Evolutionary conservation across 2,113 vertebrate species (phyloP), one percentile per base, ranked within the genome.

Genomic region (Catharus bicknelli): DNA sequence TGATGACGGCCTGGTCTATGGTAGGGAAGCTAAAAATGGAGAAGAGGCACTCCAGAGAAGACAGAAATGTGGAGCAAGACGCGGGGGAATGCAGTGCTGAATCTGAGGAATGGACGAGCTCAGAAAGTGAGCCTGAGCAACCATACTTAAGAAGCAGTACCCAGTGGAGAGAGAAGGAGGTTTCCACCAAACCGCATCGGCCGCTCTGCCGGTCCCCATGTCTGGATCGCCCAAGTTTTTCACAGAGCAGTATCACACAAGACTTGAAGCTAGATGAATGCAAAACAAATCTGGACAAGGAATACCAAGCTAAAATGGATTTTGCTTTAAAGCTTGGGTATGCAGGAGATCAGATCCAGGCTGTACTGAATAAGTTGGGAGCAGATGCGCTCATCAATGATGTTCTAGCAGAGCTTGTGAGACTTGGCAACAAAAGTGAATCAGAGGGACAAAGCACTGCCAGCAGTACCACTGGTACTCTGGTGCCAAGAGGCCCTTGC

Each of bases 281-380:
- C 34, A 95, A 96, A 92, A 83, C 95, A 25, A 95, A 96, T 86
- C 88, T 98, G 55, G 98, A 98, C 87, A 98, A 98, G 85, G 98
- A 99, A 88, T 99, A 99, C 92, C 99, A 99, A 96, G 98, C 98
- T 50, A 99, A 99, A 97, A 99, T 99, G 98, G 99, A 99, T 73
- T 99, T 99, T 97, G 99, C 99, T 77, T 97, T 99, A 96, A 99
- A 99, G 97, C 96, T 99, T 94, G 99, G 99, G 18, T 99, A 99
- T 85, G 98, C 98, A 2, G 98, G 98, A 70, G 99, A 99, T 91
- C 99, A 99, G 96, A 99, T 99, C 94, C 98, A 99, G 97, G 97
- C 98, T 22, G 99, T 99, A 86, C 97, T 99, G 93, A 98, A 98
- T 94, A 99, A 99, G 96, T 54, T 99, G 95, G 99, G 99, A 42